Evolutionary conservation across 2,797 vertebrate species (phyloP), one percentile per base, ranked within the genome.

Genomic region (Chelon labrosus): DNA sequence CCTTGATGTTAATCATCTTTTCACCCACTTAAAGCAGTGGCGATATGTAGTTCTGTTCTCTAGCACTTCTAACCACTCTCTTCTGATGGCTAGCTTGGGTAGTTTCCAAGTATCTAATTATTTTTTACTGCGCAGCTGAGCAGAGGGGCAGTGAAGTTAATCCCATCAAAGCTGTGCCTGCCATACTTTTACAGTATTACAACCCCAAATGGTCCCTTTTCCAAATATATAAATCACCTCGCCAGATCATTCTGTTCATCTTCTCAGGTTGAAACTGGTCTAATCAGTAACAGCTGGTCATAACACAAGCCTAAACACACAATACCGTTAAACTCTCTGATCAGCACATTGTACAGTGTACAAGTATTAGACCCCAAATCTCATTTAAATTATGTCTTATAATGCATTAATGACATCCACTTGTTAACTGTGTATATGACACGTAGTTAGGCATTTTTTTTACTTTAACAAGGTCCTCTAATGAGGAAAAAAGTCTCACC

Each of bases 41-140:
- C 65, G 47, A 75, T 62, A 74, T 75, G 65, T 72, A 65, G 77
- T 70, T 78, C 56, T 67, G 41, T 73, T 72, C 66, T 57, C 51
- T 54, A 59, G 49, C 10, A 12, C 60, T 76, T 65, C 53, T 70
- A 66, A 54, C 68, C 41, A 41, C 59, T 78, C 67, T 80, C 38
- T 19, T 72, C 69, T 73, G 69, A 74, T 70, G 46, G 55, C 38
- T 55, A 46, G 71, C 71, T 77, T 80, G 69, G 80, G 56, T 55
- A 60, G 55, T 64, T 88, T 86, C 69, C 77, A 84, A 85, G 70
- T 72, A 79, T 81, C 61, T 75, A 62, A 86, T 85, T 78, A 82
- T 84, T 73, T 85, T 74, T 85, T 84, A 77, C 67, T 72, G 70
- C 74, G 61, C 57, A 83, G 74, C 65, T 64, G 65, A 89, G 62